A percentile compares a stretch with the other conserved stretches of the same genome.
Evolutionary conservation across 2,113 vertebrate genomes (phyloP).

Genomic region (Malurus melanocephalus): DNA sequence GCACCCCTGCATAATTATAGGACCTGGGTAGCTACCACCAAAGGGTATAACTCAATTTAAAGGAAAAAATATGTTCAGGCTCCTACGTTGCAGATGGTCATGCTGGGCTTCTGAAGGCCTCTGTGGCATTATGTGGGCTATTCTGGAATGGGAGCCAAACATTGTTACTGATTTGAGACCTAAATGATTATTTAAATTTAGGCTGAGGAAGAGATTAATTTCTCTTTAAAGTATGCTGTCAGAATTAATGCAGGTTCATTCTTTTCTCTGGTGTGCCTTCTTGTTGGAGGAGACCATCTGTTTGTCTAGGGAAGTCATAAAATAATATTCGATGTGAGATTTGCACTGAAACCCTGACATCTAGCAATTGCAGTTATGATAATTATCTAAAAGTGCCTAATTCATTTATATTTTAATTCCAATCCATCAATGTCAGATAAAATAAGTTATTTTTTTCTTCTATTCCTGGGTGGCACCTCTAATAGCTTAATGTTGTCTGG

Average conservation of each 20-base stretch:
- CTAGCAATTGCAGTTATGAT: conserved; percentile 56
- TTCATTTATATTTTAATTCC: conserved; percentile 70
- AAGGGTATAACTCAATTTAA: conserved; percentile 37
- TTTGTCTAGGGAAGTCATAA: conserved; percentile 56
- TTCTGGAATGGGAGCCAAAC: neutral
- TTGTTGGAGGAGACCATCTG: conserved; percentile 56
- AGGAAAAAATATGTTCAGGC: conserved; percentile 25
- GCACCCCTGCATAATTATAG: conserved; percentile 2
- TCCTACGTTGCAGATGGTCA: conserved; percentile 11
- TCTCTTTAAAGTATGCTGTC: conserved; percentile 6
- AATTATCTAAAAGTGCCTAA: conserved; percentile 67
- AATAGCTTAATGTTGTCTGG: conserved; percentile 47
- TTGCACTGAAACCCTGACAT: conserved; percentile 41
- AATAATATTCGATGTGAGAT: conserved; percentile 53
- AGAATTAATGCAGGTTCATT: conserved; percentile 29
- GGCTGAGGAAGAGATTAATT: conserved; percentile 24
- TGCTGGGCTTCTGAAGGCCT: neutral
- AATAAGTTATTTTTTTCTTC: conserved; percentile 60
- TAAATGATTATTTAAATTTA: conserved; percentile 55
- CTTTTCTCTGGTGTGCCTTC: conserved; percentile 2
- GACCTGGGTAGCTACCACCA: neutral
- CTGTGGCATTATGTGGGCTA: neutral
- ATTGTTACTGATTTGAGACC: conserved; percentile 17
- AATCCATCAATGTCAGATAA: conserved; percentile 67
- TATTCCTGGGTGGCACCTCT: conserved; percentile 20